Conservation (phyloP, 2,888 invertebrate genomes). For the Nasonovia ribisnigri region DNA sequence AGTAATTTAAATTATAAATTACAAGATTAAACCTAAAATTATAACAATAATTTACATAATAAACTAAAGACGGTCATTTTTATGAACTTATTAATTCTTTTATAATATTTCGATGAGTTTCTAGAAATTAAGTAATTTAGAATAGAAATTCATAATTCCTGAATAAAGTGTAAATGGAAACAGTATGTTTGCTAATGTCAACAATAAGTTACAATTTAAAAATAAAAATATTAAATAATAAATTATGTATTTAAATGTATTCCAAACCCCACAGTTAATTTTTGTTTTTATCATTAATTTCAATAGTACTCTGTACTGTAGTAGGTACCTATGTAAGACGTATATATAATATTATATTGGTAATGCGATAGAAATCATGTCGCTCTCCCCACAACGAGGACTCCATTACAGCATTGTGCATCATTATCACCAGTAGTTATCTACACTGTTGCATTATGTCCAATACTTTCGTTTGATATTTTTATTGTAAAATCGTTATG, state of each 20-base stretch:
- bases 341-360: background rate
- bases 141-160: background rate
- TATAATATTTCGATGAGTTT: too few species aligned
- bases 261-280: background rate
- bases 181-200: background rate
- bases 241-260: background rate
- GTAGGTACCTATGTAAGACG: background rate
- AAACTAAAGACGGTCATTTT: background rate
- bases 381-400: background rate
- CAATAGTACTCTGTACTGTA: background rate
- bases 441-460: background rate
- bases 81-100: background rate
- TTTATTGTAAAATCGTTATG: background rate
- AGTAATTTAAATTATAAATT: too few species aligned
- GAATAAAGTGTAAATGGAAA: background rate
- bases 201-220: background rate
- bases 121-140: background rate
- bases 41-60: too few species aligned
- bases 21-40: too few species aligned
- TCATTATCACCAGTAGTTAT: background rate
- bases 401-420: background rate
- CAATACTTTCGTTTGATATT: background rate
- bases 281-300: background rate
- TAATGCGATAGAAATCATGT: background rate
- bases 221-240: too few species aligned